Evolutionary conservation across 2,888 invertebrate genomes (phyloP).

Genomic region (Drosophila nigritarsus): DNA sequence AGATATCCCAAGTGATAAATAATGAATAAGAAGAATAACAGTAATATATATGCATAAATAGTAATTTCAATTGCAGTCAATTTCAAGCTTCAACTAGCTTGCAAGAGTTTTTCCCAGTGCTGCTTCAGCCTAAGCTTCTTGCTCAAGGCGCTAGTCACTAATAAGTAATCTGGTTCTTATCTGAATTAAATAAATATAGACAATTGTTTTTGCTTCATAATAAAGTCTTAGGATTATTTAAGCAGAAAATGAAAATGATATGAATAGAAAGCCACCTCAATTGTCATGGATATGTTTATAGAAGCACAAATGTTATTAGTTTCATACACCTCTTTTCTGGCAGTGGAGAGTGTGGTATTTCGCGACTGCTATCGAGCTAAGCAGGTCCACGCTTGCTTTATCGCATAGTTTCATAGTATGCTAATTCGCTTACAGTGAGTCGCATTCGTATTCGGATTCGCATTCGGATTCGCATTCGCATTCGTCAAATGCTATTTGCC

Average conservation of each 20-base stretch:
- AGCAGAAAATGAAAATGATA: neutral
- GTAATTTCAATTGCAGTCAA: too few relatives aligned
- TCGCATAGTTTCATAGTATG: slow-evolving; percentile 70
- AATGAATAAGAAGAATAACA: too few relatives aligned
- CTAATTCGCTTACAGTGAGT: slow-evolving; percentile 61
- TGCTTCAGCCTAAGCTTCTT: neutral
- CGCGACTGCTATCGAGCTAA: slow-evolving; percentile 42
- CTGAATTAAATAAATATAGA: neutral
- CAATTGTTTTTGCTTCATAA: neutral
- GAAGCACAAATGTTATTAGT: neutral
- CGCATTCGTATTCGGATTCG: neutral
- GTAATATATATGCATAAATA: neutral
- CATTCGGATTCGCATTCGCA: slow-evolving; percentile 15
- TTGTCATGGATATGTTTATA: neutral
- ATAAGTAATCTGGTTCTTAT: neutral
- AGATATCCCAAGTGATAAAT: too few relatives aligned
- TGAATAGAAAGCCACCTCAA: neutral
- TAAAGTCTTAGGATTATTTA: neutral
- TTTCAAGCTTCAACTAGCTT: neutral
- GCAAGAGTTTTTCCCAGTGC: neutral
- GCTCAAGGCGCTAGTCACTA: neutral
- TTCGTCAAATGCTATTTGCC: slow-evolving; percentile 60
- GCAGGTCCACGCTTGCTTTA: slow-evolving; percentile 70
- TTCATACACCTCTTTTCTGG: slow-evolving; percentile 5
- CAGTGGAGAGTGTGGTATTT: slow-evolving; percentile 38